Conservation (phyloP, 2,888 invertebrate species). For the Meteorus colon region DNA sequence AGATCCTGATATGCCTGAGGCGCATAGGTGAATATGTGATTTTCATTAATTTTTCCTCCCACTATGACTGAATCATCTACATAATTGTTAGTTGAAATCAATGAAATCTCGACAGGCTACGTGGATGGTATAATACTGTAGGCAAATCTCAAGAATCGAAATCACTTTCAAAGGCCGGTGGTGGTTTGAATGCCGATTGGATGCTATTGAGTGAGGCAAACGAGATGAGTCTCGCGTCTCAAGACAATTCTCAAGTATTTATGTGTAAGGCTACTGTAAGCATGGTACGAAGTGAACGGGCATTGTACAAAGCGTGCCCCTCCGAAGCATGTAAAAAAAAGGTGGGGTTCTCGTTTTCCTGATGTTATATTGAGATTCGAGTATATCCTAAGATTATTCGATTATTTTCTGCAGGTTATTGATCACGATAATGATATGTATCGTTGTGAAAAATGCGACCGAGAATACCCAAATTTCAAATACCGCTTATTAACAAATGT, state of each 20-base stretch:
- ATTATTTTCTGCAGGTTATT: constrained; percentile 75
- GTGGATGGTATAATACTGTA: constrained; percentile 93
- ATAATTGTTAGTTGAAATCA: too few species aligned
- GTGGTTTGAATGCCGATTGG: constrained; percentile 79
- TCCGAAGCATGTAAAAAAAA: constrained; percentile 95
- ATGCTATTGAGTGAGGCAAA: constrained; percentile 85
- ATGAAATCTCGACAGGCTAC: constrained; percentile 73
- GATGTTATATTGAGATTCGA: constrained; percentile 6
- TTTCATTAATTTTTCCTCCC: too few species aligned
- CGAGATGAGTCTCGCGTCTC: constrained; percentile 80
- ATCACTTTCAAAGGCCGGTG: constrained; percentile 75
- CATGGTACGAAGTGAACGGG: constrained; percentile 86
- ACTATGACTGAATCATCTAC: too few species aligned
- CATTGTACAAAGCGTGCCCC: constrained; percentile 94
- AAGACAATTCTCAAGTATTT: constrained; percentile 89
- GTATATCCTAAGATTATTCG: background rate
- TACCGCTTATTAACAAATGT: constrained; percentile 88
- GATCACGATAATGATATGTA: constrained; percentile 91
- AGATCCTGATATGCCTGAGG: constrained; percentile 93
- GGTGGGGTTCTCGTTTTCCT: constrained; percentile 59
- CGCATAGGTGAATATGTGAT: constrained; percentile 76
- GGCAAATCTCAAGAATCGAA: constrained; percentile 79
- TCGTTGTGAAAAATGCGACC: constrained; percentile 95
- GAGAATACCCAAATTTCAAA: constrained; percentile 88
- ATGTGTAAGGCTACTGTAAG: constrained; percentile 85